Evolutionary conservation across 2,113 vertebrate species (phyloP), one percentile per base, ranked within the genome.

Genomic region (Mungos mungo): DNA sequence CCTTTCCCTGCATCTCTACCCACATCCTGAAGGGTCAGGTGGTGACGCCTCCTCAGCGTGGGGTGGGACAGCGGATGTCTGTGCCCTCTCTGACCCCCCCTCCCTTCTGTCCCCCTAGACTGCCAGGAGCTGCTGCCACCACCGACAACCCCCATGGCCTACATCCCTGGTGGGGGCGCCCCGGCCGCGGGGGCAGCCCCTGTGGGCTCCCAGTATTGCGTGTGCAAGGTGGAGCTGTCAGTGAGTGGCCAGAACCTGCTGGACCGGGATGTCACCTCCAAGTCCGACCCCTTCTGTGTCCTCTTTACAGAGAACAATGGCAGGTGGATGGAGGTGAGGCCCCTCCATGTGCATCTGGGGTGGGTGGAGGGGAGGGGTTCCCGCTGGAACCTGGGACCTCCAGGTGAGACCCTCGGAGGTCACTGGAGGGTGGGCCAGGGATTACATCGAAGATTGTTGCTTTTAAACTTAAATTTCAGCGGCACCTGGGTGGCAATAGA

Each of bases 241-340:
- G 98, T 99, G 88, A 99, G 99, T 0, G 99, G 99, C 50, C 98
- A 99, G 68, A 99, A 98, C 98, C 99, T 99, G 65, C 99, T 99
- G 97, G 99, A 99, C 98, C 99, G 99, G 63, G 99, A 99, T 13
- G 99, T 99, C 94, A 99, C 99, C 71, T 99, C 99, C 97, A 99
- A 99, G 98, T 99, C 99, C 0, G 99, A 99, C 98, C 99, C 99
- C 0, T 99, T 99, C 98, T 99, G 99, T 0, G 99, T 99, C 93
- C 99, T 99, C 92, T 99, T 99, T 98, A 98, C 99, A 69, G 99
- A 99, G 97, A 99, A 99, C 93, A 98, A 99, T 0, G 99, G 99
- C 93, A 99, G 99, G 98, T 99, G 99, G 99, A 99, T 98, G 82
- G 99, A 99, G 99, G 99, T 99, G 98, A 99, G 99, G 45, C 50